phyloP scores from a whole-genome alignment of 2,113 vertebrate genomes.

The Phaethornis superciliosus region DNA sequence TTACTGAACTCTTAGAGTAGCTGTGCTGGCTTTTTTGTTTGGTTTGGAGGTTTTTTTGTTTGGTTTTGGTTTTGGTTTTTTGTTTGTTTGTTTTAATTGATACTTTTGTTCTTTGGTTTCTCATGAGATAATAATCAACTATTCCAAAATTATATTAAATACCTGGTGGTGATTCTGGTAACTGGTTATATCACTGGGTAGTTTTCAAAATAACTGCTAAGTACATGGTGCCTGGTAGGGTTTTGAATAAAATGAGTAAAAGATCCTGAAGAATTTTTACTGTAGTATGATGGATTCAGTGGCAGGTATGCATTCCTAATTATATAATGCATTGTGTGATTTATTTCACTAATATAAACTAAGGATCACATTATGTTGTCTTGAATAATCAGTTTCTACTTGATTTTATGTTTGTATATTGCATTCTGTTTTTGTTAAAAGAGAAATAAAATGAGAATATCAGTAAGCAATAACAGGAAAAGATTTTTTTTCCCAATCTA shows the following conservation, averaged over 20 bases:
- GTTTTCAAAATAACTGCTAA: neutral
- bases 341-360: neutral
- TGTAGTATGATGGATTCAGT: neutral
- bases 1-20: neutral
- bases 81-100: neutral
- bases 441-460: neutral
- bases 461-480: neutral
- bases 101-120: neutral
- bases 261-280: neutral
- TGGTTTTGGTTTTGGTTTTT: neutral
- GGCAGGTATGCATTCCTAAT: neutral
- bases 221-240: neutral
- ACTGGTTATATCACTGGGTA: neutral
- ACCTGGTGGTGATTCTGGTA: neutral
- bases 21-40: too few species aligned
- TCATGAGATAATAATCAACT: fast-evolving
- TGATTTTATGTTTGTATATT: neutral
- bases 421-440: neutral
- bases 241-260: neutral
- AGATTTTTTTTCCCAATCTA: neutral
- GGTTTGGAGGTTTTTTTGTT: too few species aligned
- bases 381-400: neutral
- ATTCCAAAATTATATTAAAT: neutral
- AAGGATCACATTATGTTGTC: neutral
- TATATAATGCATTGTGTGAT: neutral